phyloP scores from a whole-genome alignment of 2,113 vertebrate species.

The Rhinichthys klamathensis region DNA sequence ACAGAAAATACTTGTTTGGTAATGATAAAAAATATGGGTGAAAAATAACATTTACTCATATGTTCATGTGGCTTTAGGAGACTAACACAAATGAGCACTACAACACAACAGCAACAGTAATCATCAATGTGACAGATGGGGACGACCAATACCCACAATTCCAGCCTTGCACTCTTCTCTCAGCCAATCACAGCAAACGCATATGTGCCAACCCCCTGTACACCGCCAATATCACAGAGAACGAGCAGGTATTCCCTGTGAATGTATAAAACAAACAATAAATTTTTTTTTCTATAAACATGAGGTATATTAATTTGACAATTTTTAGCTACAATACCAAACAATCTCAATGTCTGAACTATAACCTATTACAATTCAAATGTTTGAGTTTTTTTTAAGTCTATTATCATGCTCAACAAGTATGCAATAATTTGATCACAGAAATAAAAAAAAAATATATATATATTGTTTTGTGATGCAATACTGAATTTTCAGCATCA shows the following conservation, averaged over 20 bases:
- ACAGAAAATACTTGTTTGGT: not conserved
- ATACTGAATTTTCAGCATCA: not conserved
- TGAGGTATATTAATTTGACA: too few relatives aligned
- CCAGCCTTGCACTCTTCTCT: conserved; percentile 71
- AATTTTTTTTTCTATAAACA: too few relatives aligned
- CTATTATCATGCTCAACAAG: too few relatives aligned
- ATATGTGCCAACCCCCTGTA: conserved; percentile 77
- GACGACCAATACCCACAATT: conserved; percentile 81
- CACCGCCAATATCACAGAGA: conserved; percentile 74
- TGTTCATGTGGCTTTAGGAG: conserved; percentile 67
- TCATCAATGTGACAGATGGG: conserved; percentile 69
- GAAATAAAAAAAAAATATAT: too few relatives aligned
- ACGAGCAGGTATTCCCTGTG: conserved; percentile 63
- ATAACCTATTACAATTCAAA: too few relatives aligned
- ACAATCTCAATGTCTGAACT: too few relatives aligned
- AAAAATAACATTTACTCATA: not conserved
- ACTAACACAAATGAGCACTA: conserved; percentile 72
- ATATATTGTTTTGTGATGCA: too few relatives aligned
- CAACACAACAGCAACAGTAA: conserved; percentile 67
- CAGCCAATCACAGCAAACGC: conserved; percentile 59
- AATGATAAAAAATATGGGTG: not conserved
- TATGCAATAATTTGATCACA: too few relatives aligned
- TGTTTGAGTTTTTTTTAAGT: not conserved
- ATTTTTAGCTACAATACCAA: too few relatives aligned
- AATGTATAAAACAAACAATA: too few relatives aligned